Evolutionary conservation across 2,113 vertebrate species (phyloP), one percentile per base, ranked within the genome.

Genomic region (Tinamus guttatus): DNA sequence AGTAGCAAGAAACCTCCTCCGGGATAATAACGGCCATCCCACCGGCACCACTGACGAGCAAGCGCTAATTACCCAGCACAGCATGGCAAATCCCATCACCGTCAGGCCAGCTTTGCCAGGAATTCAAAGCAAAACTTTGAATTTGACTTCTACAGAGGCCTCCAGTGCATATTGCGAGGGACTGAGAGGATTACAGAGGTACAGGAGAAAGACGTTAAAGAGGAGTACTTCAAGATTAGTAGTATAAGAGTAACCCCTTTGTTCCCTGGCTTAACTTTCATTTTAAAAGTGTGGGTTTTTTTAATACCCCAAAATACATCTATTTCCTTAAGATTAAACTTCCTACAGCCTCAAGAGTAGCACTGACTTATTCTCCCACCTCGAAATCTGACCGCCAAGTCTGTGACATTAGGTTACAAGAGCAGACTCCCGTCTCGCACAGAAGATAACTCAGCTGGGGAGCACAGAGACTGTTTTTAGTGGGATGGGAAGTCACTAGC

Each of bases 11-110:
- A 10, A 82, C 63, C 22, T 58, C 20, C 1, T 67, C 14, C 32
- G 16, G 38, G 67, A 24, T 36, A 27, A 30, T 2, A 1, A 17
- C 0, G 0, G 34, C 28, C 38, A 28, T 71, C 58, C 52, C 68
- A 32, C 25, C 63, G 1, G 0, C 32, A 38, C 68, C 24, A 14
- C 52, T 47, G 34, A 81, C 76, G 63, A 90, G 51, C 41, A 60
- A 78, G 38, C 22, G 27, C 17, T 52, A 41, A 51, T 15, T 38
- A 40, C 11, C 17, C 49, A 62, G 21, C 2, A 11, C 6, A 17
- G 36, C 49, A 27, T 0, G 0, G 54, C n/a, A 63, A 45, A 67
- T 63, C 75, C 15, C 21, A 51, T 52, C 34, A 41, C 28, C 10
- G 13, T 25, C 28, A n/a, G 36, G 8, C 21, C 24, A 15, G 20